phyloP scores from a whole-genome alignment of 2,888 invertebrate species.

The Scelioninae gen. 1 region DNA sequence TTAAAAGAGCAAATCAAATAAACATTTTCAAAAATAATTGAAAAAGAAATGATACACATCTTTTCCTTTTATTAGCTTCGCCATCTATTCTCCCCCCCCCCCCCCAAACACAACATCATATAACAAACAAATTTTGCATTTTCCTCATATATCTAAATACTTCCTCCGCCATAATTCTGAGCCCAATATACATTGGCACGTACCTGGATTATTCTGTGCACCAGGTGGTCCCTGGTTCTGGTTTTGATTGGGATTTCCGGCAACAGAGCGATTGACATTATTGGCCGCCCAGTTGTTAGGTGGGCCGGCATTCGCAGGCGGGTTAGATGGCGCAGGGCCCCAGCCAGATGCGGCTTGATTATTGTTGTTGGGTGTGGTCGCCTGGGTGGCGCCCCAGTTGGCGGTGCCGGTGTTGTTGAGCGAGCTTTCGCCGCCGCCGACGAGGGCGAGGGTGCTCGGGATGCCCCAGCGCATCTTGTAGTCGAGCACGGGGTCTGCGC shows the following conservation, averaged over 20 bases:
- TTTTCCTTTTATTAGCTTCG: too few relatives aligned
- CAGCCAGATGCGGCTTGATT: slow-evolving; percentile 86
- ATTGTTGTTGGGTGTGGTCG: slow-evolving; percentile 87
- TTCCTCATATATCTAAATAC: too few relatives aligned
- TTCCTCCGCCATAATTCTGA: too few relatives aligned
- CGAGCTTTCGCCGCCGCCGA: slow-evolving; percentile 93
- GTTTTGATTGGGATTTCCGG: slow-evolving; percentile 79
- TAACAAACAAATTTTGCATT: too few relatives aligned
- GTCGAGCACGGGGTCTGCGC: slow-evolving; percentile 72
- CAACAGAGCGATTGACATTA: slow-evolving; percentile 79
- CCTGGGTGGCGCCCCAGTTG: slow-evolving; percentile 91
- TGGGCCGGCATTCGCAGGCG: slow-evolving; percentile 77
- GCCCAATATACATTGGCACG: too few relatives aligned
- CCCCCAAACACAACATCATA: too few relatives aligned
- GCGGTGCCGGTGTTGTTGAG: slow-evolving; percentile 89
- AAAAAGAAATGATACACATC: too few relatives aligned
- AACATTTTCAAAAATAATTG: too few relatives aligned
- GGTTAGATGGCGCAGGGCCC: slow-evolving; percentile 84
- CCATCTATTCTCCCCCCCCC: too few relatives aligned
- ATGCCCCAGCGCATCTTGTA: slow-evolving; percentile 86
- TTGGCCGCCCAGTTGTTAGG: slow-evolving; percentile 80
- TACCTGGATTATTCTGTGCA: slow-evolving; percentile 79
- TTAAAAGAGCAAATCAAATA: too few relatives aligned
- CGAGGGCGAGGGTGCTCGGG: slow-evolving; percentile 87
- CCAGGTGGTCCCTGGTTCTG: slow-evolving; percentile 80